These are phyloP conservation scores for Timema cristinae DNA, from an alignment of 2,888 invertebrate species.

Conservation along the genomic window DNA sequence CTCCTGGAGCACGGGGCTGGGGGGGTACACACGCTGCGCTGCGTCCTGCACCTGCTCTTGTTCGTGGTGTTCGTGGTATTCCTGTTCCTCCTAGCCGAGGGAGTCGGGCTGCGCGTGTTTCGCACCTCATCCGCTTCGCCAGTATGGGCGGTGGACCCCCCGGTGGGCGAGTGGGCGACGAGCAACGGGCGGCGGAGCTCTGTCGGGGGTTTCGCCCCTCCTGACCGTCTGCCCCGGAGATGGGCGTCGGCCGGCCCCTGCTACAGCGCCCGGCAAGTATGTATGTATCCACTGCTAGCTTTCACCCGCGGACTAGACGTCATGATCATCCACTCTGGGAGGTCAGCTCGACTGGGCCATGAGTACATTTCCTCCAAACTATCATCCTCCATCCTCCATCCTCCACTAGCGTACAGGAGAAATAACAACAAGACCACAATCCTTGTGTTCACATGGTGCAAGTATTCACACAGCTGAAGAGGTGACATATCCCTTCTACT, in stretches of 20 bases:
- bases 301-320: no score
- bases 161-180: not conserved
- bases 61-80: conserved; percentile 18
- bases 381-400: no score
- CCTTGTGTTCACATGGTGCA: no score
- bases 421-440: no score
- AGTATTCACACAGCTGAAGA: no score
- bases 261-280: conserved; percentile 9
- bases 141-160: conserved; percentile 21
- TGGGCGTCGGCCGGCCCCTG: conserved; percentile 22
- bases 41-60: conserved; percentile 17
- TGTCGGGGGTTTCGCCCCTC: conserved; percentile 37
- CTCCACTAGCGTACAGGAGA: no score
- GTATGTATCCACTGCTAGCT: no score
- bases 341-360: no score
- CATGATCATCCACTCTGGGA: no score
- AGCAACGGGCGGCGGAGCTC: not conserved
- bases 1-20: conserved; percentile 42
- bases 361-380: no score
- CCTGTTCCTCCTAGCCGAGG: conserved; percentile 19
- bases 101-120: conserved; percentile 21
- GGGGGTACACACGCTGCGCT: conserved; percentile 37
- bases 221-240: conserved; percentile 40
- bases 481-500: no score
- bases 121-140: conserved; percentile 14